A percentile compares a stretch with the other conserved stretches of the same genome.
These are phyloP conservation scores for Hofmannophila pseudospretella DNA, from an alignment of 2,888 invertebrate species.

Conservation along the genomic window DNA sequence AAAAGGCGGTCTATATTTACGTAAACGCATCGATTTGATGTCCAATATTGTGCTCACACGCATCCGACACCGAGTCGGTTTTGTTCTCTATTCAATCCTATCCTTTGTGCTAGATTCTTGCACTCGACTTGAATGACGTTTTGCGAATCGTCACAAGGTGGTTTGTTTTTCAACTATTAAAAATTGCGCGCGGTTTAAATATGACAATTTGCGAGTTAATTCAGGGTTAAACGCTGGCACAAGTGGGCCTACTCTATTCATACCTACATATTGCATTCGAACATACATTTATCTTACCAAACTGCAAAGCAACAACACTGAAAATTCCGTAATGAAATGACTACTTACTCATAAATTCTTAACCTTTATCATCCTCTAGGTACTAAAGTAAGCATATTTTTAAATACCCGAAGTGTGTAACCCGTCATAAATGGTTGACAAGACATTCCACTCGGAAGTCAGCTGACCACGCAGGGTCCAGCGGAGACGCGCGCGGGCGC, in stretches of 20 bases:
- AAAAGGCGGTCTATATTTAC: constrained; percentile 70
- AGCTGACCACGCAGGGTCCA: background rate
- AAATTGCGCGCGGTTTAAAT: too few species aligned
- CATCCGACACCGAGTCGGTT: constrained; percentile 55
- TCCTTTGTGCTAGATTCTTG: constrained; percentile 36
- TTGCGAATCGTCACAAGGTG: constrained; percentile 38
- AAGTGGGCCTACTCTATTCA: too few species aligned
- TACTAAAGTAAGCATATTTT: too few species aligned
- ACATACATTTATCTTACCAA: too few species aligned
- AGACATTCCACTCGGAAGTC: constrained; percentile 31
- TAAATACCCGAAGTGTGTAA: too few species aligned
- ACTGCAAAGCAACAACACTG: too few species aligned
- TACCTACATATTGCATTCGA: too few species aligned
- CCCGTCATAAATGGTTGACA: too few species aligned
- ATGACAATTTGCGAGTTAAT: too few species aligned
- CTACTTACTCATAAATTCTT: background rate
- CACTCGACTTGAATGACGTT: constrained; percentile 52
- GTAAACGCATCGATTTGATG: constrained; percentile 71
- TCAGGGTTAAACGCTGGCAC: too few species aligned
- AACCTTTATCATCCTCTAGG: too few species aligned
- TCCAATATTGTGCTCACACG: constrained; percentile 61
- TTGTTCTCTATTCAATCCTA: constrained; percentile 38
- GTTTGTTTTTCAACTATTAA: too few species aligned
- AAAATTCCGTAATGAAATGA: constrained; percentile 32
- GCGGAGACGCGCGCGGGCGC: constrained; percentile 36